Evolutionary conservation across 2,888 invertebrate genomes (phyloP), one percentile per base, ranked within the genome.

Genomic region (Xylota sylvarum): DNA sequence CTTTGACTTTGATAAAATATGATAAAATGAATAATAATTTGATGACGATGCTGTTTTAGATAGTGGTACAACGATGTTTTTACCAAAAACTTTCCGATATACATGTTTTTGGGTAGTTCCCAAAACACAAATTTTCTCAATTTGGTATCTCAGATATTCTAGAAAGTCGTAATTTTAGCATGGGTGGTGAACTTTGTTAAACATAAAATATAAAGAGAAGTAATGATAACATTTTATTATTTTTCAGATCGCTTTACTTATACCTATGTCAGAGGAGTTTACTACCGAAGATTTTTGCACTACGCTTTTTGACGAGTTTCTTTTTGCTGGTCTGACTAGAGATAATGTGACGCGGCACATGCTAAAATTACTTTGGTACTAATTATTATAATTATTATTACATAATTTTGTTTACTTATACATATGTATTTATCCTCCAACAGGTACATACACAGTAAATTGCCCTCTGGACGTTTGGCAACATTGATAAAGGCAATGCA

Each of bases 321-420:
- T 99, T 90, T 96, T 98, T 92, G 97, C 98, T 76, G 97, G 97
- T 0, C 93, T 98, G 17, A 95, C 96, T 1, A 95, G 97, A 87
- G 98, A 98, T 90, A 98, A 98, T 93, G 98, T 98, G 0, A 96
- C 97, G 4, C 94, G 98, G 65, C 99, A 99, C 93, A 94, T 98
- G 90, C 93, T 98, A 58, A 97, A 98, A 91, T 93, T 99, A 62
- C 92, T 98, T 43, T 98, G 97, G 97, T 97, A 97, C 10, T 12
- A 9, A 19, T 50, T 9, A 35, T 1, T n/a, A n/a, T 12, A 9
- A 19, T 50, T 9, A 10, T 50, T 9, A 27, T 43, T 23, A 0
- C 0, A 60, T 23, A 0, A 40, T 12, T 14, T 58, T 58, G 4
- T n/a, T 27, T 30, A 14, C 0, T 56, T 23, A 23, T 23, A 23